Evolutionary conservation across 2,888 invertebrate species (phyloP), one percentile per base, ranked within the genome.

Genomic region (Stramonita haemastoma): DNA sequence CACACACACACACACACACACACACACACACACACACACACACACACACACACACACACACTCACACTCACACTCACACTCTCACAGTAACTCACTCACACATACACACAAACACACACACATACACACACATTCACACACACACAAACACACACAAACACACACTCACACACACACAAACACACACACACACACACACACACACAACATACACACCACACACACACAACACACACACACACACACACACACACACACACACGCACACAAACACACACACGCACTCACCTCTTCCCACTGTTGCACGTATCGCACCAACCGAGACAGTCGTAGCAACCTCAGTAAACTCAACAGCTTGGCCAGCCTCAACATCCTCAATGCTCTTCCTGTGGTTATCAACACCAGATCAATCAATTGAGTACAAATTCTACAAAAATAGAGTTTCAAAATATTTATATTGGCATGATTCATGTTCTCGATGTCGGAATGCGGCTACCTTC

Each of bases 231-330:
- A n/a, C 46, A 46, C 46, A 46, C 46, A 46, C 46, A 46, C 46
- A 46, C 46, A 46, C 46, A 46, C 46, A 46, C 46, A 46, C 46
- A 46, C 46, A 46, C 46, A 46, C n/a, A 46, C 46, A 46, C 46
- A 46, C 46, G 8, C 46, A 46, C 46, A 46, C 46, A 46, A 46
- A 73, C 73, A 8, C 1, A 73, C 22, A 73, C 73, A 73, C n/a
- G 2, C 4, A 89, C 99, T 98, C 97, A 99, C 99, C 98, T 99
- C 99, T 97, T 99, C 99, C 99, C 99, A 99, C 97, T 99, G 99
- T 96, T 99, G 99, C 95, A 99, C 99, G 97, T 99, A 99, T 96
- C 99, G 98, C 96, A 99, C 99, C 96, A 99, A 97, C 96, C 99
- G 97, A 95, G 99, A 99, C 93, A 99, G 97, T 94, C 99, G 97